phyloP scores from a whole-genome alignment of 2,113 vertebrate species.

The Motacilla alba region DNA sequence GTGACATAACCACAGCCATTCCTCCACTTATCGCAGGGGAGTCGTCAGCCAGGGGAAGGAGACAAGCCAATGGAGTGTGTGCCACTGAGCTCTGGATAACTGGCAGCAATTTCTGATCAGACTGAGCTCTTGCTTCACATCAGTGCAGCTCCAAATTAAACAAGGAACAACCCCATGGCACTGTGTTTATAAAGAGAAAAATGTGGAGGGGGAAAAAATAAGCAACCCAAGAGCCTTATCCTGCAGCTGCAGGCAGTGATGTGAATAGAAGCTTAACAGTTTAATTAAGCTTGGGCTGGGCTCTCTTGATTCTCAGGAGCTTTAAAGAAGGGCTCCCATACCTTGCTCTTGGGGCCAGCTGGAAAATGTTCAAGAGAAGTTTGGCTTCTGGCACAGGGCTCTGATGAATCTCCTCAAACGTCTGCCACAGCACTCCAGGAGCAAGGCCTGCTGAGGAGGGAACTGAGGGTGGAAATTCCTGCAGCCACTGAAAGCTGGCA shows the following conservation, averaged over 20 bases:
- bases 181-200: constrained; percentile 12
- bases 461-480: not conserved
- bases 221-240: not conserved
- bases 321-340: not conserved
- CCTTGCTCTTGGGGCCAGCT: not conserved
- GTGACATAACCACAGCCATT: not conserved
- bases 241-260: not conserved
- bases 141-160: constrained; percentile 16
- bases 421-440: not conserved
- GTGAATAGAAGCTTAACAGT: constrained; percentile 42
- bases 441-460: not conserved
- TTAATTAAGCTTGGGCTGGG: constrained; percentile 36
- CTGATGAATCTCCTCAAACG: not conserved
- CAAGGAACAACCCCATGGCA: constrained; percentile 4
- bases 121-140: constrained; percentile 9
- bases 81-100: constrained; percentile 7
- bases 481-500: not conserved
- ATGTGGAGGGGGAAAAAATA: not conserved
- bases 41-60: not conserved
- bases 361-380: not conserved
- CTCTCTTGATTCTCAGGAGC: not conserved
- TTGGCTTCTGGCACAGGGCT: not conserved
- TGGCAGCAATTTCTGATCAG: constrained; percentile 31
- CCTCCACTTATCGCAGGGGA: not conserved
- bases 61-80: not conserved